These are phyloP conservation scores for Ypsolopha scabrella DNA, from an alignment of 2,888 invertebrate genomes.

Conservation along the genomic window DNA sequence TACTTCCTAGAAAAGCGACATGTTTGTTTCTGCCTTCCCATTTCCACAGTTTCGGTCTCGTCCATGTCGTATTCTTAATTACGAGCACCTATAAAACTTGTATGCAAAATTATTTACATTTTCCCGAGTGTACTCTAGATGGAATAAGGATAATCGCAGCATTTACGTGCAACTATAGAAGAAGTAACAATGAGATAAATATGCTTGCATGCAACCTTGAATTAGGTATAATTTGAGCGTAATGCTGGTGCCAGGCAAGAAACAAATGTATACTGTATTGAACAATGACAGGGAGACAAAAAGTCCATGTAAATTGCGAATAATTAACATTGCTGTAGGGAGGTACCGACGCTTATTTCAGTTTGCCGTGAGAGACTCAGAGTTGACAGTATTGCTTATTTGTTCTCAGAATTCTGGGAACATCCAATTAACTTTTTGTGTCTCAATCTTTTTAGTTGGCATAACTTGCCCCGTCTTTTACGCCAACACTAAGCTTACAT, in stretches of 20 bases:
- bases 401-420: too few relatives aligned
- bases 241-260: conserved; percentile 22
- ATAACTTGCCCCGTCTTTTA: too few relatives aligned
- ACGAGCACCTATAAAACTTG: too few relatives aligned
- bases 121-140: too few relatives aligned
- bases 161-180: background rate
- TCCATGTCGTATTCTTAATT: too few relatives aligned
- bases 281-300: conserved; percentile 40
- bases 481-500: too few relatives aligned
- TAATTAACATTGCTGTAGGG: background rate
- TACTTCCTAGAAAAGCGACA: too few relatives aligned
- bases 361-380: background rate
- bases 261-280: conserved; percentile 32
- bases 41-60: too few relatives aligned
- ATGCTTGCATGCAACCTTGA: conserved; percentile 33
- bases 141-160: background rate
- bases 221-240: conserved; percentile 40
- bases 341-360: background rate
- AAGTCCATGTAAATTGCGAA: conserved; percentile 30
- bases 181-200: conserved; percentile 5
- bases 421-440: too few relatives aligned
- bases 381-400: background rate
- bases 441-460: too few relatives aligned
- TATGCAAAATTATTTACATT: too few relatives aligned
- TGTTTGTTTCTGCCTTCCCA: too few relatives aligned